Base-by-base conservation (phyloP, 1,140 invertebrate species). In the Stegodyphus dumicola region DNA sequence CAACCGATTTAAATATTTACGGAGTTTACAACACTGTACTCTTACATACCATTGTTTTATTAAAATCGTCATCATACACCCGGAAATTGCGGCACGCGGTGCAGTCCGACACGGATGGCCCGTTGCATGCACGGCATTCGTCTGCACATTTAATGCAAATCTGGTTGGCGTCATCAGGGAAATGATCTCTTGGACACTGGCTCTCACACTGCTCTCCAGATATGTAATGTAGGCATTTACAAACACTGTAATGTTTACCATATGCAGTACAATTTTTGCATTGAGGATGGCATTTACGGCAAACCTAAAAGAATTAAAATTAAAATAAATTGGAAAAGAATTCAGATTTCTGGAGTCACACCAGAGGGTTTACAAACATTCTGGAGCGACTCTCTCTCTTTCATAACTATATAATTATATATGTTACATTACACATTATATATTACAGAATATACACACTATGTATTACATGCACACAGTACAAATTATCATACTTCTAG, bases 151-250 rank as follows among this genome's bases (percentile, higher is more conserved):
- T 93, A 9, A 95, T 92, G 90, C 96, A 98, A 87, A 93, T 92
- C 86, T 94, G 93, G 15, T 92, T 93, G 1, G 91, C 91, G 48
- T 95, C 92, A 88, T 97, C 95, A 2, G 95, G 94, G 89, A 94
- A 98, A 88, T 97, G 93, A 80, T 97, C 95, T 1, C 92, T 89
- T 0, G 95, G 94, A 90, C 97, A 99, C 89, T 97, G 95, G 73
- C 96, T 94, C 90, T 97, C 96, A 89, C 97, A 98, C 89, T 96
- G 95, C 88, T 97, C 95, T 1, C 95, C 95, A 78, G 94, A 93
- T 88, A 95, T 95, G 89, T 95, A 98, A 67, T 94, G 94, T 6
- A 93, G 93, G 89, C 96, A 98, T 88, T 96, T 94, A 89, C 96
- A 98, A 7, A 91, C 91, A 56, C 90, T 89, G 76, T 89, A 88